Evolutionary conservation across 2,888 invertebrate genomes (phyloP).

Genomic region (Acrobasis suavella): DNA sequence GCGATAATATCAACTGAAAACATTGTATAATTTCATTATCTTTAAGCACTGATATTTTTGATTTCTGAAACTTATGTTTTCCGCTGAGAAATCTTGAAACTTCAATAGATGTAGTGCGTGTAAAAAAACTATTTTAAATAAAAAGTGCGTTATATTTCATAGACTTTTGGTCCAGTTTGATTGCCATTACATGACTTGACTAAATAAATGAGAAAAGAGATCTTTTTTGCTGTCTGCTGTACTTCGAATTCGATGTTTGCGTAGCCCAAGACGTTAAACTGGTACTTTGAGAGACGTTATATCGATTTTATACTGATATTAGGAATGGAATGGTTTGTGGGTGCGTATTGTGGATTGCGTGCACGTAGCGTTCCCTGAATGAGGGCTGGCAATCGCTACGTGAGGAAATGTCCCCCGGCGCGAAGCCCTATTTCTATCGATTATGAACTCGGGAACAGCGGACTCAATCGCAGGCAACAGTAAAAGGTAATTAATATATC

Average conservation of each 20-base stretch:
- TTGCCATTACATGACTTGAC: neutral
- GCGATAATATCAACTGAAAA: slow-evolving; percentile 21
- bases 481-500: slow-evolving; percentile 24
- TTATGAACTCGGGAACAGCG: slow-evolving; percentile 36
- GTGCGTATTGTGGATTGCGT: slow-evolving; percentile 56
- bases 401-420: slow-evolving; percentile 57
- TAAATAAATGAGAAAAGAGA: slow-evolving; percentile 2
- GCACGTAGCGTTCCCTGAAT: slow-evolving; percentile 62
- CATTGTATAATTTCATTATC: neutral
- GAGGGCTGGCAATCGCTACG: slow-evolving; percentile 59
- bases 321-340: slow-evolving; percentile 39
- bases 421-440: slow-evolving; percentile 49
- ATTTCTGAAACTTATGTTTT: neutral
- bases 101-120: no score
- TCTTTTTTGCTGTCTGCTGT: slow-evolving; percentile 20
- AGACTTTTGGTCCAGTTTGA: neutral
- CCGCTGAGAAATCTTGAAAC: no score
- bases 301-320: slow-evolving; percentile 45
- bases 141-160: neutral
- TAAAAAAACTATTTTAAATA: neutral
- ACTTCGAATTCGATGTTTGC: slow-evolving; percentile 18
- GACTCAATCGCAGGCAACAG: slow-evolving; percentile 31
- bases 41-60: neutral
- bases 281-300: slow-evolving; percentile 24
- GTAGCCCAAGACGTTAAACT: slow-evolving; percentile 19